A percentile compares a stretch with the other conserved stretches of the same genome.
Evolutionary conservation across 2,797 vertebrate genomes (phyloP).

Genomic region (Huso huso): DNA sequence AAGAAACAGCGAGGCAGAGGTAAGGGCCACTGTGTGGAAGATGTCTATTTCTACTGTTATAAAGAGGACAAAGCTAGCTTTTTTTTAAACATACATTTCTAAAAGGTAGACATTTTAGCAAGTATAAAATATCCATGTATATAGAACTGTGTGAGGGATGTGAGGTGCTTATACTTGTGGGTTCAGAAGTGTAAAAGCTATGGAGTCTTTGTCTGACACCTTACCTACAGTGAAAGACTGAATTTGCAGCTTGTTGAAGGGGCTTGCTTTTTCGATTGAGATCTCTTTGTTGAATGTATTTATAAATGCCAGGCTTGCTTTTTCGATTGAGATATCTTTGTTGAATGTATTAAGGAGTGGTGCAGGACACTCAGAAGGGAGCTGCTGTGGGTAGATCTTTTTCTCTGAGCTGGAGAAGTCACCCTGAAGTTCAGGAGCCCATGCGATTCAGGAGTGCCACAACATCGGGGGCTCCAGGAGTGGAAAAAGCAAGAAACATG

Average conservation of each 20-base stretch:
- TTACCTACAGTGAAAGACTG: too few species aligned
- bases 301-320: not conserved
- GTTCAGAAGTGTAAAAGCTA: too few species aligned
- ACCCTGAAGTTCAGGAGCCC: slow-evolving; percentile 79
- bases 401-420: slow-evolving; percentile 89
- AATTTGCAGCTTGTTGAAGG: too few species aligned
- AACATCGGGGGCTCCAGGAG: slow-evolving; percentile 87
- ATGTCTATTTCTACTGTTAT: too few species aligned
- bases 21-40: slow-evolving; percentile 35
- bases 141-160: too few species aligned
- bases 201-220: too few species aligned
- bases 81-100: not conserved
- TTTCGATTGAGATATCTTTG: not conserved
- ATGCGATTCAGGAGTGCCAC: slow-evolving; percentile 94
- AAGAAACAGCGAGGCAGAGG: slow-evolving; percentile 94
- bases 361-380: slow-evolving; percentile 76
- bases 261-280: too few species aligned
- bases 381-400: slow-evolving; percentile 81
- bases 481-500: slow-evolving; percentile 87
- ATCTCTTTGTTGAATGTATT: too few species aligned
- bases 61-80: too few species aligned
- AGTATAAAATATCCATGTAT: not conserved
- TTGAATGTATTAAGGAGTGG: slow-evolving; percentile 57
- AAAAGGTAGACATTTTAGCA: not conserved
- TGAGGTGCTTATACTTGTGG: too few species aligned